phyloP scores from a whole-genome alignment of 2,888 invertebrate genomes.

The Drosophila niveifrons region DNA sequence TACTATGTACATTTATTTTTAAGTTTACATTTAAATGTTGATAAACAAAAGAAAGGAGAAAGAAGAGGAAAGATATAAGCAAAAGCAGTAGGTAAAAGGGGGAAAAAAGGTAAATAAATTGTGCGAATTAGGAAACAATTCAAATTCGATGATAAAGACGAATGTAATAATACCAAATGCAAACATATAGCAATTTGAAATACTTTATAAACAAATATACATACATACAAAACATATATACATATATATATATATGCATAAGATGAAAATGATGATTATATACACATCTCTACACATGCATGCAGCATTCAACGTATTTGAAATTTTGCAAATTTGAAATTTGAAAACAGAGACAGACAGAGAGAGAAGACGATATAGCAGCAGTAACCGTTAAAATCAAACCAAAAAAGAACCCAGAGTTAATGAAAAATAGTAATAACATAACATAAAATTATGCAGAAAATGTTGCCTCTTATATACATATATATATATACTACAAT shows the following conservation, averaged over 20 bases:
- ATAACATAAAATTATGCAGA: constrained; percentile 9
- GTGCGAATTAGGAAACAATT: constrained; percentile 42
- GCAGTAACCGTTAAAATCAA: background rate
- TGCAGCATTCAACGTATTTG: constrained; percentile 39
- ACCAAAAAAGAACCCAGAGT: constrained; percentile 16
- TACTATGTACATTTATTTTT: constrained; percentile 64
- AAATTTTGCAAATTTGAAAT: constrained; percentile 40
- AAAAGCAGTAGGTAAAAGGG: background rate
- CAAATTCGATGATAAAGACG: constrained; percentile 49
- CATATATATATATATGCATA: constrained; percentile 55
- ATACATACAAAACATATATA: constrained; percentile 52
- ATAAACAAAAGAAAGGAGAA: constrained; percentile 35
- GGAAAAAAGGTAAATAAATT: constrained; percentile 17
- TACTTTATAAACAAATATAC: constrained; percentile 76
- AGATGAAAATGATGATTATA: no score
- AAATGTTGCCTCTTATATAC: constrained; percentile 38
- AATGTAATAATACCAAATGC: constrained; percentile 76
- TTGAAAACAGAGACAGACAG: constrained; percentile 23
- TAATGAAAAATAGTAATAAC: constrained; percentile 32
- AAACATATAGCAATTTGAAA: constrained; percentile 82
- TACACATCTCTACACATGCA: constrained; percentile 31
- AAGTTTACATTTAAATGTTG: constrained; percentile 59
- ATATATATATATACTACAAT: background rate
- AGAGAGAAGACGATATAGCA: constrained; percentile 20
- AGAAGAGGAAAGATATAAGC: constrained; percentile 26